These are phyloP conservation scores for Tetropium fuscum DNA, from an alignment of 2,888 invertebrate species.

Conservation along the genomic window DNA sequence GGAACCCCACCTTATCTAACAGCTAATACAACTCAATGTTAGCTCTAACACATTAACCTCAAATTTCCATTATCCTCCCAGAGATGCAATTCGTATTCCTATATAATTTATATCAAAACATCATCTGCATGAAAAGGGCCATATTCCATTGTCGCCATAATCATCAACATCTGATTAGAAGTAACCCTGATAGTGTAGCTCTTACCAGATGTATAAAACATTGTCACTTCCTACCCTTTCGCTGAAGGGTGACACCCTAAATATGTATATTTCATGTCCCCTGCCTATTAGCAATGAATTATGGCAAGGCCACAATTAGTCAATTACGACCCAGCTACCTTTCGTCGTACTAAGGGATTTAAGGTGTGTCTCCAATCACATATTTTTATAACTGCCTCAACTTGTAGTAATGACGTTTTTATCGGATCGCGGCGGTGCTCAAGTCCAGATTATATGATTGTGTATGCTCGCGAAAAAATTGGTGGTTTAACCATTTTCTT, in stretches of 20 bases:
- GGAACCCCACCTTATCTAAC: too few relatives aligned
- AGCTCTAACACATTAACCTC: constrained; percentile 11
- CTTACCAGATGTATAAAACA: constrained; percentile 61
- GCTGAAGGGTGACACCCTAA: constrained; percentile 55
- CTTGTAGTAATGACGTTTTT: too few relatives aligned
- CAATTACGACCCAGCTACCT: constrained; percentile 51
- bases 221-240: constrained; percentile 62
- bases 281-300: constrained; percentile 59
- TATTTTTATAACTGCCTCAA: too few relatives aligned
- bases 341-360: not conserved
- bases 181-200: constrained; percentile 31
- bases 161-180: constrained; percentile 44
- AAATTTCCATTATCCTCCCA: constrained; percentile 3
- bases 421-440: too few relatives aligned
- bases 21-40: constrained; percentile 2
- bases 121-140: constrained; percentile 41
- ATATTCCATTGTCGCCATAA: constrained; percentile 40
- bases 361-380: too few relatives aligned
- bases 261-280: constrained; percentile 60
- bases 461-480: too few relatives aligned
- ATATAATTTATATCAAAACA: constrained; percentile 47
- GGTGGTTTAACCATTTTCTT: too few relatives aligned
- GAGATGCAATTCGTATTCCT: constrained; percentile 10
- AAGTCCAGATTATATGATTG: too few relatives aligned
- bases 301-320: constrained; percentile 62